Base-by-base conservation (phyloP, 1,140 invertebrate species). In the Drosophila paulistorum region DNA sequence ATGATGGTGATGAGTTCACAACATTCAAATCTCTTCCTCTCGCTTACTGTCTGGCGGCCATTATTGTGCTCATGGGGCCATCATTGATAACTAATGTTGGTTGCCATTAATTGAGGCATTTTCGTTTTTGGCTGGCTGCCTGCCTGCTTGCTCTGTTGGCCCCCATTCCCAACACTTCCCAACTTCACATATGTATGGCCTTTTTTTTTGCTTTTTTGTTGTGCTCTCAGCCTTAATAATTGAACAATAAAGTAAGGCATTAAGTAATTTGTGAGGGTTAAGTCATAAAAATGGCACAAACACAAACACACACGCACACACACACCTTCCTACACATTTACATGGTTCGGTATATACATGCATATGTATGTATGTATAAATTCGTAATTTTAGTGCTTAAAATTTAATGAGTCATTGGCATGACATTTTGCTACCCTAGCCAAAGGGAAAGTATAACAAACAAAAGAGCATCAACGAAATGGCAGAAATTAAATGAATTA, bases 171-270 rank as follows among this genome's bases (percentile, higher is more conserved):
- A 48, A 45, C 17, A 70, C 30, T n/a, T 39, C n/a, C 30, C 30
- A 30, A 30, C 30, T 30, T 30, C 41, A 64, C 20, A 64, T 14
- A 42, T 30, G 61, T 58, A 67, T 70, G 66, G 41, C 33, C 17
- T 10, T 23, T 51, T 51, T 10, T 23, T 48, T 14, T 14, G 4
- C 7, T 14, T 14, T 45, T 45, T 17, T 45, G 9, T 54, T 48
- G 60, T 67, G 64, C 73, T 67, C 57, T 77, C 2, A 57, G 68
- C 61, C 67, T 87, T 82, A 87, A 86, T 87, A 87, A 86, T 87
- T 87, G 71, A 87, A 87, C 82, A 87, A 79, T 82, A 86, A 86
- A 87, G 83, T 75, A 74, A 74, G 71, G 79, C 82, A 86, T 86
- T 86, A 86, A 87, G 82, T 87, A 86, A 86, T 87, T 89, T 87